phyloP scores from a whole-genome alignment of 1,140 invertebrate species.

The Amphibalanus amphitrite region DNA sequence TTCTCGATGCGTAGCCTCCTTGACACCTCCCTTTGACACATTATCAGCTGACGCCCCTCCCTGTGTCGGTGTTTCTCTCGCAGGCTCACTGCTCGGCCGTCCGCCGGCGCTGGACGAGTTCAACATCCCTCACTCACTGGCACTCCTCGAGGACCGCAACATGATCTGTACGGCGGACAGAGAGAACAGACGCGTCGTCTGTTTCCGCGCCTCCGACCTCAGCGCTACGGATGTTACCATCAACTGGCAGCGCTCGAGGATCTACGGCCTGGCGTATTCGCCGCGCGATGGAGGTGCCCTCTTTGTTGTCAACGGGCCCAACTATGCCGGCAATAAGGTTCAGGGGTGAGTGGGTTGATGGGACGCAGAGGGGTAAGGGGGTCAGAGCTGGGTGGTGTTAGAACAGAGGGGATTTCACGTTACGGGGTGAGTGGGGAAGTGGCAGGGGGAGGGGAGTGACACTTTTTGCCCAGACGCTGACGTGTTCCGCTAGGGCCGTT shows the following conservation, averaged over 20 bases:
- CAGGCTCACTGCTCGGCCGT: slow-evolving; percentile 17
- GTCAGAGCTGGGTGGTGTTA: too few species aligned
- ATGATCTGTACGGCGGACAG: slow-evolving; percentile 74
- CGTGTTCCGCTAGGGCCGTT: too few species aligned
- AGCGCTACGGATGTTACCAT: neutral
- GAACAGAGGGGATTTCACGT: too few species aligned
- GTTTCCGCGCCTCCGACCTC: slow-evolving; percentile 38
- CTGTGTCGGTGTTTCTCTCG: too few species aligned
- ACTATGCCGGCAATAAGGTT: neutral
- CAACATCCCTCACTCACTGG: slow-evolving; percentile 61
- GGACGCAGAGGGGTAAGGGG: too few species aligned
- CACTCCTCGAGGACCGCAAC: slow-evolving; percentile 51
- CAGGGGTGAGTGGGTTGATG: neutral
- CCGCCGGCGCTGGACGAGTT: slow-evolving; percentile 38
- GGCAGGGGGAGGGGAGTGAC: too few species aligned
- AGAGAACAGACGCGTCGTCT: slow-evolving; percentile 68
- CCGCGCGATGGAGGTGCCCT: neutral
- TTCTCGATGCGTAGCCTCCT: too few species aligned
- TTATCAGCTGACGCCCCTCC: too few species aligned
- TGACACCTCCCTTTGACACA: too few species aligned
- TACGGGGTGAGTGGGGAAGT: too few species aligned
- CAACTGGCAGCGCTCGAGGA: neutral
- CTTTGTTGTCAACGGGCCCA: neutral
- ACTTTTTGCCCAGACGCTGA: too few species aligned
- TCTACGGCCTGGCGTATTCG: neutral